A percentile compares a stretch with the other conserved stretches of the same genome.
Evolutionary conservation across 2,797 vertebrate genomes (phyloP).

Genomic region (Jordanella pulchra): DNA sequence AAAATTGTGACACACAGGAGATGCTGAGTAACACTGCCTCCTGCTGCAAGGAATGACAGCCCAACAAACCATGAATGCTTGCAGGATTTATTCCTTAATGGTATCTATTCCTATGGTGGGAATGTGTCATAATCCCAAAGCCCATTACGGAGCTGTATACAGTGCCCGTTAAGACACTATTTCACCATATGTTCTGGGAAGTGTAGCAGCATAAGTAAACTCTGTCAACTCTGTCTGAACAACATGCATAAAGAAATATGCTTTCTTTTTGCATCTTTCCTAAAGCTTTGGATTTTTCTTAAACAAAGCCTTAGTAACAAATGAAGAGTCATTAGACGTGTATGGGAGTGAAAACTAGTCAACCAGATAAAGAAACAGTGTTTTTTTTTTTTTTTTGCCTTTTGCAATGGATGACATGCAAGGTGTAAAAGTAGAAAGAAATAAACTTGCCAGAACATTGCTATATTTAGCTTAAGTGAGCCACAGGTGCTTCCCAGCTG

Average conservation of each 20-base stretch:
- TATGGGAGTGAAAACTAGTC: neutral
- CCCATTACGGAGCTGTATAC: slow-evolving; percentile 3
- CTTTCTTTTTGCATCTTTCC: neutral
- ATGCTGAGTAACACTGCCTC: slow-evolving; percentile 75
- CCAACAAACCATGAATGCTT: slow-evolving; percentile 64
- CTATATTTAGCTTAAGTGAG: neutral
- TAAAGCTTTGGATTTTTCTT: slow-evolving; percentile 17
- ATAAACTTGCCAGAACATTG: neutral
- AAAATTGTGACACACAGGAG: slow-evolving; percentile 65
- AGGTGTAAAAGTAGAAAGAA: slow-evolving; percentile 32
- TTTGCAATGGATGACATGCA: slow-evolving; percentile 23
- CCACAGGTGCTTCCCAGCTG: neutral
- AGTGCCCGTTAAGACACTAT: neutral
- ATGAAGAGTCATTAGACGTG: slow-evolving; percentile 1
- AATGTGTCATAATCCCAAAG: slow-evolving; percentile 48
- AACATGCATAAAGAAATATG: neutral
- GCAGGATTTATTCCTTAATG: slow-evolving; percentile 55
- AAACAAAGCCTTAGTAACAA: slow-evolving; percentile 14
- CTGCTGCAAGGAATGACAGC: slow-evolving; percentile 59
- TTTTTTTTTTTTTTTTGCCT: neutral
- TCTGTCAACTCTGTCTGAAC: neutral
- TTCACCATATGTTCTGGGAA: slow-evolving; percentile 18
- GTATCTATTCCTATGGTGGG: slow-evolving; percentile 23
- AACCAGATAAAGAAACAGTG: neutral
- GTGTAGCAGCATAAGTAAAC: slow-evolving; percentile 3